Percentiles rank a stretch among this genome's conserved stretches.
These are phyloP conservation scores for Vidua macroura DNA, from an alignment of 2,113 vertebrate genomes.

Conservation along the genomic window DNA sequence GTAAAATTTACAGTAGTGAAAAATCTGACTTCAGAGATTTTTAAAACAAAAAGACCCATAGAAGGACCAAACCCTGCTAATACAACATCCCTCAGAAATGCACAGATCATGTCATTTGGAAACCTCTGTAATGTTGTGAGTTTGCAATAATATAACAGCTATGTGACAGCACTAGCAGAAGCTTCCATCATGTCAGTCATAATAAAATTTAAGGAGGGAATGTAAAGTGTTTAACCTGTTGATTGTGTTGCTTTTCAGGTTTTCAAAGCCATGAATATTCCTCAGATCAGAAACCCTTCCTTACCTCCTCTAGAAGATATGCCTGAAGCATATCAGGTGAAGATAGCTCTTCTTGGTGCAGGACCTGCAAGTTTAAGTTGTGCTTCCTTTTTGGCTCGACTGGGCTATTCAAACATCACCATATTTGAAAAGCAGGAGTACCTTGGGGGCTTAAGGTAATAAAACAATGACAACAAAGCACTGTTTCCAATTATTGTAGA, in stretches of 20 bases:
- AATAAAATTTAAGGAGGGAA: background rate
- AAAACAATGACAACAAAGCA: background rate
- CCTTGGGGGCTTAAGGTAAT: constrained; percentile 85
- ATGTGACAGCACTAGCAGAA: background rate
- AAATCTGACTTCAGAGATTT: background rate
- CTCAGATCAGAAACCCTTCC: constrained; percentile 78
- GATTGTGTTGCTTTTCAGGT: constrained; percentile 69
- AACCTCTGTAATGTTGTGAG: background rate
- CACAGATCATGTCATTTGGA: background rate
- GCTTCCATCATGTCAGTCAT: background rate
- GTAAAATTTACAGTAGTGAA: background rate
- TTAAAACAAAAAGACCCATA: background rate
- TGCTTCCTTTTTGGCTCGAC: constrained; percentile 81
- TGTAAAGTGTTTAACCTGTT: background rate
- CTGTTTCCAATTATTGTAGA: background rate
- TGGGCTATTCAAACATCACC: constrained; percentile 83
- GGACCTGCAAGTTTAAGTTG: constrained; percentile 86
- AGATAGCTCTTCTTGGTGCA: constrained; percentile 84
- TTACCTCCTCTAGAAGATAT: constrained; percentile 72
- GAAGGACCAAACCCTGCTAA: background rate
- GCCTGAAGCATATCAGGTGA: constrained; percentile 75
- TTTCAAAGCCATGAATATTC: constrained; percentile 85
- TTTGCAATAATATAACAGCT: background rate
- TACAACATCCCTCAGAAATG: background rate
- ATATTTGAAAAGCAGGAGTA: constrained; percentile 85